phyloP scores from a whole-genome alignment of 2,113 vertebrate species.

The Nerophis lumbriciformis region DNA sequence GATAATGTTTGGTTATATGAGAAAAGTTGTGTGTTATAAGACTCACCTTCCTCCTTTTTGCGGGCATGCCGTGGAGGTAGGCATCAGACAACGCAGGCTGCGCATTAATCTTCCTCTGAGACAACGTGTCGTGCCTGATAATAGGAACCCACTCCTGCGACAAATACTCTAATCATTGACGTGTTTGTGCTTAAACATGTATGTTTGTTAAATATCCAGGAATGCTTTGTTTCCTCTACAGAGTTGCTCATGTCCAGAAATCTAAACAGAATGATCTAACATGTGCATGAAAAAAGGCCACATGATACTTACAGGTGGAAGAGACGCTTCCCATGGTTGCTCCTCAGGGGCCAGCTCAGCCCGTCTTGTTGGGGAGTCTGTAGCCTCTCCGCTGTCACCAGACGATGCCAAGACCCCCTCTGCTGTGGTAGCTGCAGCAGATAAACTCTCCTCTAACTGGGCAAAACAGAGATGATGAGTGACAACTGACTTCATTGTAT shows the following conservation, averaged over 20 bases:
- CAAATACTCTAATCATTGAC: neutral
- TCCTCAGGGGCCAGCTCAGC: conserved; percentile 61
- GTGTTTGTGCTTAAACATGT: too few species aligned
- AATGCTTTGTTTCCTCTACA: too few species aligned
- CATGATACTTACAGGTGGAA: conserved; percentile 72
- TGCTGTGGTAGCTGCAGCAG: conserved; percentile 74
- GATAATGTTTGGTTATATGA: too few species aligned
- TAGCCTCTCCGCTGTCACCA: conserved; percentile 33
- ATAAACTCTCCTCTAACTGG: conserved; percentile 66
- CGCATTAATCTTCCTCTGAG: conserved; percentile 80
- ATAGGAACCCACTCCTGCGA: conserved; percentile 84
- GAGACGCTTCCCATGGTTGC: conserved; percentile 78
- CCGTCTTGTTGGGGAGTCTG: conserved; percentile 50
- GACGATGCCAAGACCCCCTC: conserved; percentile 75
- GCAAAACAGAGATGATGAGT: neutral
- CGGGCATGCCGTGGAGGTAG: conserved; percentile 85
- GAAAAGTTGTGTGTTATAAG: neutral
- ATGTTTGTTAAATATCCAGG: too few species aligned
- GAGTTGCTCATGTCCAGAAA: too few species aligned
- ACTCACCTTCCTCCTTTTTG: conserved; percentile 82
- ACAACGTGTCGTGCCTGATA: conserved; percentile 82
- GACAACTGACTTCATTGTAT: neutral
- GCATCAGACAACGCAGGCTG: conserved; percentile 83
- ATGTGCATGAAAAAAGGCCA: too few species aligned
- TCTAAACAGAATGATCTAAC: too few species aligned